phyloP scores from a whole-genome alignment of 2,888 invertebrate species.

The Phragmatobia fuliginosa region DNA sequence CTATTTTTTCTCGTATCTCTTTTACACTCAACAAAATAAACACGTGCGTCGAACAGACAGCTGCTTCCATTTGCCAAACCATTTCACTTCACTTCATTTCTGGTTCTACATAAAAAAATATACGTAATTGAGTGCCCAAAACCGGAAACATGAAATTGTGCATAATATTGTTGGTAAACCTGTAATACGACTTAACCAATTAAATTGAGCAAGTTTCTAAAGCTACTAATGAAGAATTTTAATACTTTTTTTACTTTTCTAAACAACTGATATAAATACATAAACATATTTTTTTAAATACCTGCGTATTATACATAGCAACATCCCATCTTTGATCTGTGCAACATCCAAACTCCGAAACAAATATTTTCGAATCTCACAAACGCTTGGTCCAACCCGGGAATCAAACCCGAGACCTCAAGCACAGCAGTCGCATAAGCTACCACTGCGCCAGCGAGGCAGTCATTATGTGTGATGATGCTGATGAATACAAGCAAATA shows the following conservation, averaged over 20 bases:
- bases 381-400: too few species aligned
- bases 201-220: slow-evolving; percentile 50
- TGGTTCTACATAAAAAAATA: slow-evolving; percentile 1
- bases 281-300: too few species aligned
- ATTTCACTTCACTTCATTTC: neutral
- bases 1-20: slow-evolving; percentile 27
- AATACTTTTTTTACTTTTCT: slow-evolving; percentile 18
- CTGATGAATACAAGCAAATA: too few species aligned
- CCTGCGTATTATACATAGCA: too few species aligned
- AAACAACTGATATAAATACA: slow-evolving; percentile 17
- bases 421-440: too few species aligned
- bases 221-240: slow-evolving; percentile 25
- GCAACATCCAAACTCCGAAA: too few species aligned
- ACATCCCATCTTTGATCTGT: too few species aligned
- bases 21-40: slow-evolving; percentile 20
- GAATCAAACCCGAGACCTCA: too few species aligned
- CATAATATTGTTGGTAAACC: slow-evolving; percentile 28
- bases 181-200: slow-evolving; percentile 49
- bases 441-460: too few species aligned
- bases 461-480: too few species aligned
- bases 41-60: slow-evolving; percentile 21
- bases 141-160: slow-evolving; percentile 40
- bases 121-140: slow-evolving; percentile 15
- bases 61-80: slow-evolving; percentile 14
- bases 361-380: too few species aligned